These are phyloP conservation scores for Echiichthys vipera DNA, from an alignment of 2,797 vertebrate genomes.

Conservation along the genomic window DNA sequence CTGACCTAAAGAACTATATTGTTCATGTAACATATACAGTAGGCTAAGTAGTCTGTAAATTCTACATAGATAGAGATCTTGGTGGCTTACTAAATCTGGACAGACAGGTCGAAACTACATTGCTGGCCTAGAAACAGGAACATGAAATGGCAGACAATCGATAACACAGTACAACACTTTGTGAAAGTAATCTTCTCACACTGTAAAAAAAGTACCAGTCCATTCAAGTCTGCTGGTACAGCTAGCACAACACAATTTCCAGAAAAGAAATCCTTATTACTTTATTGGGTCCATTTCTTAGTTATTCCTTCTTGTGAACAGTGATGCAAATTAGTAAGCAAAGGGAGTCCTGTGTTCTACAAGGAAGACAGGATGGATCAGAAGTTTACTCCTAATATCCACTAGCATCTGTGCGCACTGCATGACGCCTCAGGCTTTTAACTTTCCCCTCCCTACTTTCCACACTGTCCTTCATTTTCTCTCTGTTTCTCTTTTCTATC, in stretches of 20 bases:
- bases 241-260: neutral
- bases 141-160: no score
- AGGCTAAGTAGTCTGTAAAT: no score
- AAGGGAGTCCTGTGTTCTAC: neutral
- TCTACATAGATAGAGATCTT: neutral
- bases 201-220: neutral
- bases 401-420: constrained; percentile 44
- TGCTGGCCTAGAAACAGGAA: neutral
- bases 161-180: neutral
- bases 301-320: neutral
- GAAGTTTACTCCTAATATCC: constrained; percentile 30
- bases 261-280: neutral
- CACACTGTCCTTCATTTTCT: constrained; percentile 18
- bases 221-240: neutral
- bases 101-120: neutral
- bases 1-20: no score
- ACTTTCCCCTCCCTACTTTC: neutral
- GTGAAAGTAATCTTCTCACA: neutral
- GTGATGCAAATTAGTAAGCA: constrained; percentile 2
- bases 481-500: neutral
- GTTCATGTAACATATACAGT: no score
- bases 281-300: neutral
- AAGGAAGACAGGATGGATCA: neutral
- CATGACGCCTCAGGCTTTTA: constrained; percentile 25
- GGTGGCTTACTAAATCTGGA: neutral